phyloP scores from a whole-genome alignment of 1,140 invertebrate species.

The Zaprionus africanus region DNA sequence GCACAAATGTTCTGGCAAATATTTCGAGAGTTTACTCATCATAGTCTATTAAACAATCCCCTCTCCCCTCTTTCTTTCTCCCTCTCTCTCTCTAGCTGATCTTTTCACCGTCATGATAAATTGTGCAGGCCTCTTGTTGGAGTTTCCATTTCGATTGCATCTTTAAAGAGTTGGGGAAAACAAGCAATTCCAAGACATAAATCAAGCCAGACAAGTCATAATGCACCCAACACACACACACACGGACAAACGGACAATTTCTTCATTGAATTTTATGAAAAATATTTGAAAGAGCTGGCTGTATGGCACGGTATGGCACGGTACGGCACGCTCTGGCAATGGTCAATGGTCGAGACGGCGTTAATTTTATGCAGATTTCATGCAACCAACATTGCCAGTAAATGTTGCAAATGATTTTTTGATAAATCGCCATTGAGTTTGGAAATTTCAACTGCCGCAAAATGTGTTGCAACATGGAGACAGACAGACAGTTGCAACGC shows the following conservation, averaged over 20 bases:
- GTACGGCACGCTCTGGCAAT: constrained; percentile 13
- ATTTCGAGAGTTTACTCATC: constrained; percentile 67
- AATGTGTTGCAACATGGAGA: constrained; percentile 56
- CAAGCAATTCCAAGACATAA: constrained; percentile 68
- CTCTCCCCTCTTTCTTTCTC: constrained; percentile 6
- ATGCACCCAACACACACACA: constrained; percentile 55
- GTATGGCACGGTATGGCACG: not conserved
- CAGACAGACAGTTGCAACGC: constrained; percentile 31
- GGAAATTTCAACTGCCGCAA: constrained; percentile 53
- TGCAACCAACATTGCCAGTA: constrained; percentile 56
- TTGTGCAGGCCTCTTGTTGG: constrained; percentile 57
- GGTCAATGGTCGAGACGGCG: constrained; percentile 47
- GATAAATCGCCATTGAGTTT: constrained; percentile 66
- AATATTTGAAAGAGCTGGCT: constrained; percentile 36
- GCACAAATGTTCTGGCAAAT: constrained; percentile 63
- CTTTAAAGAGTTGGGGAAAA: constrained; percentile 40
- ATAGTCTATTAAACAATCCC: constrained; percentile 75
- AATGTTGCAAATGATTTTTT: constrained; percentile 70
- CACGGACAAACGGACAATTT: constrained; percentile 43
- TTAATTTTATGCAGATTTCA: constrained; percentile 80
- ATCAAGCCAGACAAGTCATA: constrained; percentile 71
- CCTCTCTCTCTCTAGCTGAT: not conserved
- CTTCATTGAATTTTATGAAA: constrained; percentile 71
- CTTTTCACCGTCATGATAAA: constrained; percentile 79
- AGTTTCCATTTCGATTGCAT: constrained; percentile 65